Evolutionary conservation across 2,113 vertebrate genomes (phyloP).

Genomic region (Lagenorhynchus albirostris): DNA sequence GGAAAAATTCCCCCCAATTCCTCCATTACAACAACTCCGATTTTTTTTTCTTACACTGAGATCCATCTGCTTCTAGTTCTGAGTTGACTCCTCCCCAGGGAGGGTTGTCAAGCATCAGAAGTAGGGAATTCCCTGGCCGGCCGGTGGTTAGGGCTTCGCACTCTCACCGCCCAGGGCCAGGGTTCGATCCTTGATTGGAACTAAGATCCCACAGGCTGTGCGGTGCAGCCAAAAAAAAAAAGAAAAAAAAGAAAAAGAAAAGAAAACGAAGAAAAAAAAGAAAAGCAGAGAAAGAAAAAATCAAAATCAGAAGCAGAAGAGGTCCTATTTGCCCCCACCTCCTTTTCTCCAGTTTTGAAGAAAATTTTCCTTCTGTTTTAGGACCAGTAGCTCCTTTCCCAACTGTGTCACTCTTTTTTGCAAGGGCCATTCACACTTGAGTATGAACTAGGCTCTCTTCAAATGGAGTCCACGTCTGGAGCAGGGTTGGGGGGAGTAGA

Average conservation of each 20-base stretch:
- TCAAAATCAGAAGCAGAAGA: not conserved
- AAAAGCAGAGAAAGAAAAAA: too few relatives aligned
- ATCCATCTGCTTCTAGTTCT: not conserved
- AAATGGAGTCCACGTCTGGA: not conserved
- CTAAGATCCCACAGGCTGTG: too few relatives aligned
- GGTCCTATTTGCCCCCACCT: not conserved
- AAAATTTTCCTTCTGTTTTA: not conserved
- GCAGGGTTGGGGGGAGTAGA: too few relatives aligned
- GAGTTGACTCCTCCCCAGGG: not conserved
- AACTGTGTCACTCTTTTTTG: not conserved
- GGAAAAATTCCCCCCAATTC: not conserved
- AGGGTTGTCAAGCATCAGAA: not conserved
- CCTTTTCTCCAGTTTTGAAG: not conserved
- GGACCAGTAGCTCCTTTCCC: not conserved
- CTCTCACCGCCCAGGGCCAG: too few relatives aligned
- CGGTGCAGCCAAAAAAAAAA: too few relatives aligned
- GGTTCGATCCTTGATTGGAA: too few relatives aligned
- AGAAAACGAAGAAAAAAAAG: too few relatives aligned
- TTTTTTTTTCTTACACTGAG: not conserved
- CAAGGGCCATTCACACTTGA: not conserved
- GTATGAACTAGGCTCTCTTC: not conserved
- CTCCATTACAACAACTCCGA: not conserved
- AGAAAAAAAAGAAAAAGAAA: too few relatives aligned
- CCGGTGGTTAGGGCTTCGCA: too few relatives aligned
- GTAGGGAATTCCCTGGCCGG: not conserved